These are phyloP conservation scores for Amblyraja radiata DNA, from an alignment of 2,797 vertebrate genomes.

Conservation along the genomic window DNA sequence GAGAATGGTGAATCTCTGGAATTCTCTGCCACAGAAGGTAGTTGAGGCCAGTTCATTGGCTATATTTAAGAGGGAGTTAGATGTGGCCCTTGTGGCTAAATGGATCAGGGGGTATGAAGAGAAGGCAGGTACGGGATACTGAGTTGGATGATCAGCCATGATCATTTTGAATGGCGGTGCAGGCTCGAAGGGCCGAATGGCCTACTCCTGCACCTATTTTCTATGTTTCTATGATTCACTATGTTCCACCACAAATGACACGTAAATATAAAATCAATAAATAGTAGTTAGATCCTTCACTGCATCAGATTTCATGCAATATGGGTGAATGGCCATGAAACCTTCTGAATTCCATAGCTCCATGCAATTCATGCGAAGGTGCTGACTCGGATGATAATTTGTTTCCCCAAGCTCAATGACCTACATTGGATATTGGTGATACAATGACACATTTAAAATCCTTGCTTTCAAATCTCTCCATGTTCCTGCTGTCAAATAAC, in stretches of 20 bases:
- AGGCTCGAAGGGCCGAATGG: no score
- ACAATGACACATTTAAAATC: background rate
- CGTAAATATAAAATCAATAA: background rate
- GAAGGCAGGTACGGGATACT: no score
- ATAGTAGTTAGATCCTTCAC: background rate
- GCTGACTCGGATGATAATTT: background rate
- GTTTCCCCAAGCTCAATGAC: background rate
- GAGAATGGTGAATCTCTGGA: no score
- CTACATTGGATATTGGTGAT: background rate
- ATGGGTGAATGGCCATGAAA: background rate
- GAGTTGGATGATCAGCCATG: no score
- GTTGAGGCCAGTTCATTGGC: no score
- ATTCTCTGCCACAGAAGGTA: no score
- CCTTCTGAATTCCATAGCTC: background rate
- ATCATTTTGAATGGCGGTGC: no score
- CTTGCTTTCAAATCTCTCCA: background rate
- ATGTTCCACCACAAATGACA: background rate
- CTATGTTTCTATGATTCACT: no score
- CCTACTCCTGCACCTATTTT: no score
- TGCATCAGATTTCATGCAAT: background rate
- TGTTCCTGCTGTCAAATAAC: background rate
- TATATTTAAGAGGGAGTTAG: no score
- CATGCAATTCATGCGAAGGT: background rate
- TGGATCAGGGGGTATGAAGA: no score
- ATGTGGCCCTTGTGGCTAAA: no score